A percentile compares a stretch with the other conserved stretches of the same genome.
Conservation (phyloP, 2,797 vertebrate species). For the Paguma larvata region DNA sequence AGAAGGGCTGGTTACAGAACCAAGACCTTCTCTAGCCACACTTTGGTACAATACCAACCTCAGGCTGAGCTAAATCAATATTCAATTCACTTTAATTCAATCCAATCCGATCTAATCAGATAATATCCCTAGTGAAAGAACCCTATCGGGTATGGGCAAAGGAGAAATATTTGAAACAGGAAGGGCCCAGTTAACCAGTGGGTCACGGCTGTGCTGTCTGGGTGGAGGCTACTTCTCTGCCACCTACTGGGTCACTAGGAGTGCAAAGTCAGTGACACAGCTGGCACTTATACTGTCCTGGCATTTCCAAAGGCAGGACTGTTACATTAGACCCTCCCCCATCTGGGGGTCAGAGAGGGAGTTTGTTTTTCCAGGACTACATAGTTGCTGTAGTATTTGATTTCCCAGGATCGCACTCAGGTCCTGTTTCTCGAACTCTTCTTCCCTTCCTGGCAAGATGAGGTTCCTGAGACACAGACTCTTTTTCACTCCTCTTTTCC, state of each 20-base stretch:
- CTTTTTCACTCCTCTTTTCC: background rate
- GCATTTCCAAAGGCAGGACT: background rate
- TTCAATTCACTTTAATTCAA: background rate
- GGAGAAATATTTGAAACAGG: background rate
- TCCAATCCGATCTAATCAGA: background rate
- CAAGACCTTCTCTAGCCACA: background rate
- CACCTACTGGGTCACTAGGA: background rate
- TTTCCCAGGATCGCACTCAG: background rate
- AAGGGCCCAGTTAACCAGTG: background rate
- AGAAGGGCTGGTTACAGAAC: background rate
- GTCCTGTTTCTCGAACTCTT: background rate
- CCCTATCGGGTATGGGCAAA: background rate
- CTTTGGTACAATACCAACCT: background rate
- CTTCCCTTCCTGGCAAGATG: background rate
- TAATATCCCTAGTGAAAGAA: background rate
- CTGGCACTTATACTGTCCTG: background rate
- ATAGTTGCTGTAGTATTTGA: background rate
- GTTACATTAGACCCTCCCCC: background rate
- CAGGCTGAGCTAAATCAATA: background rate
- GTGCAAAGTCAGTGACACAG: background rate
- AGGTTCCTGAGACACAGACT: background rate
- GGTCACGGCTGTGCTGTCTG: background rate
- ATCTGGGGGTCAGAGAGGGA: background rate
- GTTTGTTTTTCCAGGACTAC: background rate
- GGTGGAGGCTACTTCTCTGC: background rate